Evolutionary conservation across 2,888 invertebrate genomes (phyloP), one percentile per base, ranked within the genome.

Genomic region (Thymelicus lineola): DNA sequence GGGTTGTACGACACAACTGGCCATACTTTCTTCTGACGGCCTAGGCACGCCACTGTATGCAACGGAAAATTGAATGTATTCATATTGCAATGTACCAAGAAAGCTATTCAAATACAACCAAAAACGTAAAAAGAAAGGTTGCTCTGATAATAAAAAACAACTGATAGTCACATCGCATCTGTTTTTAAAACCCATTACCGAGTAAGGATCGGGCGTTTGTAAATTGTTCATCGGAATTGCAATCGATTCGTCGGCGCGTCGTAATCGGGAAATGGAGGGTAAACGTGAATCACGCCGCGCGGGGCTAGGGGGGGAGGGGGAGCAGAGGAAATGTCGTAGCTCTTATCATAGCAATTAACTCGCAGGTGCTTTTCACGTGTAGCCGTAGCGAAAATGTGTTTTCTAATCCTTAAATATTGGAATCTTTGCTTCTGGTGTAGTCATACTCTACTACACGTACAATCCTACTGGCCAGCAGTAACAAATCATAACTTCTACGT

Each of bases 201-300:
- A 17, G 15, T 38, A 7, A 35, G 12, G 46, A 63, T 63, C 55
- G 42, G 17, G 14, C 53, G 53, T 53, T 53, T 53, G 17, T 36
- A 53, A 63, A 50, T 63, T 36, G 36, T 50, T 36, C 63, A 64
- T 64, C 64, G 64, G 61, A 64, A 55, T 55, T 42, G 64, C 53
- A 55, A 64, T 64, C 64, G 64, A 64, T 64, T 64, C 50, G 64
- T 20, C 42, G 50, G 9, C 55, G 50, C 55, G 53, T 64, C 55
- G 64, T 28, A 55, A 55, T 55, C 63, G 64, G 63, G 63, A 64
- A 64, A 64, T 64, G 50, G 63, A 64, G 55, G 50, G 64, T 42
- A 28, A 55, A 42, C 55, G 53, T 15, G 53, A 38, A 55, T 64
- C 64, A 55, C 17, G 15, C 28, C 28, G 50, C 50, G 48, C 61